Base-by-base conservation (phyloP, 2,113 vertebrate genomes). In the Scomber japonicus region DNA sequence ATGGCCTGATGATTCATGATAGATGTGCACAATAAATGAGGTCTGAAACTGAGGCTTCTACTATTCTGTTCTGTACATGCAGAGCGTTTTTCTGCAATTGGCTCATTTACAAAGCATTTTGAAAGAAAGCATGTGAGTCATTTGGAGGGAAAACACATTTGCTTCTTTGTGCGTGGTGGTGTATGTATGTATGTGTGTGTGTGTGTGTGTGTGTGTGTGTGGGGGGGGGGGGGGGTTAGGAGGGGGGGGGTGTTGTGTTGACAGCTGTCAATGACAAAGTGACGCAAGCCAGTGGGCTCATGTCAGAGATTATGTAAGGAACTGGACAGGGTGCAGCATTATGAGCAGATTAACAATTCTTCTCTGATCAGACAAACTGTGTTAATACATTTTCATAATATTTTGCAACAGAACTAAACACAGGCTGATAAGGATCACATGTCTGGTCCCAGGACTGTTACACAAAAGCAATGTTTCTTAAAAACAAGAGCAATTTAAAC, bases 181-280 rank as follows among this genome's bases (percentile, higher is more conserved):
- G 59, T 65, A 45, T 10, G 45, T 11, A 51, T 64, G 10, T 17
- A 68, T 49, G 56, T 66, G 62, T 71, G 50, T 46, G 11, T 76
- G 30, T 78, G 51, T 56, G 50, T 75, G 79, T 84, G 67, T 66
- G 72, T 71, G 71, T 71, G 81, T 77, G 75, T 65, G 71, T 78
- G 65, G 80, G 73, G 65, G 59, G 19, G 67, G 16, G 4, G 66
- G 16, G 4, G 66, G 16, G 4, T 21, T 21, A 1, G 21, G 21
- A 21, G 79, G 71, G 78, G 65, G 19, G 67, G 16, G 4, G 66
- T 86, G 82, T 55, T 90, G 91, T 80, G 89, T 83, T 93, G 93
- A 95, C 94, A 95, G 94, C 93, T 95, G 95, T 95, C 92, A 93
- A 84, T 91, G 92, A 89, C 91, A 86, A 83, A 91, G 89, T 95